phyloP scores from a whole-genome alignment of 2,888 invertebrate species.

The Acrobasis suavella region DNA sequence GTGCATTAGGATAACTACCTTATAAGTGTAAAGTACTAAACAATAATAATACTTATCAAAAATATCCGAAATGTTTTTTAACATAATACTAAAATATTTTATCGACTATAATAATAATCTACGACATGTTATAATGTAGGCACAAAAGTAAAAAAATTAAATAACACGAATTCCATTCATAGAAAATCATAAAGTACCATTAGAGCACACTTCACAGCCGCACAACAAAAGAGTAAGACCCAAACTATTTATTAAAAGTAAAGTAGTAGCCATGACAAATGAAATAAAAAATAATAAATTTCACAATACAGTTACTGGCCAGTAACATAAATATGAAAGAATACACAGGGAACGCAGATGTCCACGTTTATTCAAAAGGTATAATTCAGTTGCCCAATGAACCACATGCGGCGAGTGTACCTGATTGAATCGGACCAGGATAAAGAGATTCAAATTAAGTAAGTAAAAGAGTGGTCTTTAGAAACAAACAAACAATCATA shows the following conservation, averaged over 20 bases:
- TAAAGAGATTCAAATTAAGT: too few species aligned
- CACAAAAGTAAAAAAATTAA: conserved; percentile 8
- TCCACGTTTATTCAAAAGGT: conserved; percentile 57
- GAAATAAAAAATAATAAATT: conserved; percentile 30
- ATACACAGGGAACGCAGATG: conserved; percentile 38
- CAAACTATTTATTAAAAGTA: conserved; percentile 11
- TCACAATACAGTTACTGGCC: conserved; percentile 40
- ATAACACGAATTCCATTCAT: conserved; percentile 10
- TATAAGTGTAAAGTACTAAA: not conserved
- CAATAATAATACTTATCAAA: not conserved
- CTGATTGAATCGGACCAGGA: conserved; percentile 53
- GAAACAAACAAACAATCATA: too few species aligned
- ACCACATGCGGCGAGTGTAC: conserved; percentile 66
- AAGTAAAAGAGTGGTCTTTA: too few species aligned
- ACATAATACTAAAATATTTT: not conserved
- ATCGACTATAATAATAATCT: conserved; percentile 6
- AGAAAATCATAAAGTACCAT: conserved; percentile 13
- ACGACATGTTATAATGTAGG: conserved; percentile 2
- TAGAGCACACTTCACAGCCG: not conserved
- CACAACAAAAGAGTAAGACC: conserved; percentile 9
- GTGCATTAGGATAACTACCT: not conserved
- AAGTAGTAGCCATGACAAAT: conserved; percentile 11
- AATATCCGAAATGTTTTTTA: not conserved
- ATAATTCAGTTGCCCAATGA: conserved; percentile 73
- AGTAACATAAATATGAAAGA: conserved; percentile 52